phyloP scores from a whole-genome alignment of 2,113 vertebrate species.

The Ictalurus furcatus region DNA sequence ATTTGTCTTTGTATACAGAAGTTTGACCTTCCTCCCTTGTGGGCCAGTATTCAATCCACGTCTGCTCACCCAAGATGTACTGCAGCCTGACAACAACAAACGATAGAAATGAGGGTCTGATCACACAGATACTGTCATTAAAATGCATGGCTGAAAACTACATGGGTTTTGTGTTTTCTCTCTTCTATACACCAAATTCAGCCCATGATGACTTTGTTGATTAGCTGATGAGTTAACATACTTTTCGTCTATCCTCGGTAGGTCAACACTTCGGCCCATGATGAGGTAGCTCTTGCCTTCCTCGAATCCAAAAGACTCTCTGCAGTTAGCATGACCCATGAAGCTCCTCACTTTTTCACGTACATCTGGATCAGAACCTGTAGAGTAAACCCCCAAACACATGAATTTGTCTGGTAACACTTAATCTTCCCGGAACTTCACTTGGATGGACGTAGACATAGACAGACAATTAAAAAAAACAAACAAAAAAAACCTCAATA shows the following conservation, averaged over 20 bases:
- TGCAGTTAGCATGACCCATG: conserved; percentile 65
- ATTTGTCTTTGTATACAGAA: background rate
- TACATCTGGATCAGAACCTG: conserved; percentile 61
- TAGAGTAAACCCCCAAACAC: background rate
- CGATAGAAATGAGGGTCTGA: background rate
- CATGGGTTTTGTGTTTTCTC: background rate
- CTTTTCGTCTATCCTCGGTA: conserved; percentile 11
- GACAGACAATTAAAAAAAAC: background rate
- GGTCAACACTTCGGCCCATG: conserved; percentile 62
- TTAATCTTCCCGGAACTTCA: background rate
- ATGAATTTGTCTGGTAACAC: background rate
- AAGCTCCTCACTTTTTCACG: conserved; percentile 51
- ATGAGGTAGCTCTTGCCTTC: conserved; percentile 63
- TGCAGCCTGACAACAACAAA: conserved; percentile 55
- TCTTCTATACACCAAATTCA: background rate
- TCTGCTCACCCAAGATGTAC: conserved; percentile 65
- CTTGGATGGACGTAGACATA: background rate
- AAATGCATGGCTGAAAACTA: background rate
- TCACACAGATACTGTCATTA: background rate
- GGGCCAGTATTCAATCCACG: conserved; percentile 76
- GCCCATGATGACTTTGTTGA: background rate
- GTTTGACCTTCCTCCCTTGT: conserved; percentile 57
- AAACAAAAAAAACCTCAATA: background rate
- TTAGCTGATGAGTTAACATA: background rate
- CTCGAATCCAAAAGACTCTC: conserved; percentile 50